Conservation (phyloP, 2,113 vertebrate genomes). For the Osmerus mordax region DNA sequence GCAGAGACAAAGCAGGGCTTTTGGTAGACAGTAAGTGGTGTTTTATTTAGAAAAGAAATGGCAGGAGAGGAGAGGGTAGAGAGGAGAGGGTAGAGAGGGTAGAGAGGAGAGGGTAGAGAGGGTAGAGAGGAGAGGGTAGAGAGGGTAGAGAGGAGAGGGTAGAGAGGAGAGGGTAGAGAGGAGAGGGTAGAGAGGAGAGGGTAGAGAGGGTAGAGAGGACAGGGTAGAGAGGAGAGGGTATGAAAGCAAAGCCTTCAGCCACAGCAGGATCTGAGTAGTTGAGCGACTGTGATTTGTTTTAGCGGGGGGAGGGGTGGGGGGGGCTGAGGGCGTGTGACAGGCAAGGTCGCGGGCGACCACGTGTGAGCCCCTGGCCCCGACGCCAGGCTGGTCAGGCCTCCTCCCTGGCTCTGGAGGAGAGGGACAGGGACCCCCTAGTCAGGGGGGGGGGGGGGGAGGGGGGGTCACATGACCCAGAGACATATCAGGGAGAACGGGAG, state of each 20-base stretch:
- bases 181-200: too few species aligned
- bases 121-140: neutral
- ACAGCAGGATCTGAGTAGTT: conserved; percentile 37
- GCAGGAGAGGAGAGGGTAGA: neutral
- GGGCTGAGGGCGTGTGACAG: conserved; percentile 70
- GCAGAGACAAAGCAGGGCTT: conserved; percentile 74
- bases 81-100: conserved; percentile 16
- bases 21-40: conserved; percentile 82
- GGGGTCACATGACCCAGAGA: conserved; percentile 16
- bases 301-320: conserved; percentile 29
- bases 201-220: too few species aligned
- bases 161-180: too few species aligned
- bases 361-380: conserved; percentile 67
- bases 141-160: too few species aligned
- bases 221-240: too few species aligned
- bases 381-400: conserved; percentile 47
- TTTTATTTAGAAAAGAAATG: conserved; percentile 73
- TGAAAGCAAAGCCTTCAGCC: conserved; percentile 30
- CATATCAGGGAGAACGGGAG: too few species aligned
- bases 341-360: conserved; percentile 67
- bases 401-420: conserved; percentile 34
- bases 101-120: conserved; percentile 32
- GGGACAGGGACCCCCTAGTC: conserved; percentile 46
- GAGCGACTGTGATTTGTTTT: conserved; percentile 53
- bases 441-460: conserved; percentile 29